Evolutionary conservation across 2,888 invertebrate species (phyloP).

Genomic region (Anaspis maculata): DNA sequence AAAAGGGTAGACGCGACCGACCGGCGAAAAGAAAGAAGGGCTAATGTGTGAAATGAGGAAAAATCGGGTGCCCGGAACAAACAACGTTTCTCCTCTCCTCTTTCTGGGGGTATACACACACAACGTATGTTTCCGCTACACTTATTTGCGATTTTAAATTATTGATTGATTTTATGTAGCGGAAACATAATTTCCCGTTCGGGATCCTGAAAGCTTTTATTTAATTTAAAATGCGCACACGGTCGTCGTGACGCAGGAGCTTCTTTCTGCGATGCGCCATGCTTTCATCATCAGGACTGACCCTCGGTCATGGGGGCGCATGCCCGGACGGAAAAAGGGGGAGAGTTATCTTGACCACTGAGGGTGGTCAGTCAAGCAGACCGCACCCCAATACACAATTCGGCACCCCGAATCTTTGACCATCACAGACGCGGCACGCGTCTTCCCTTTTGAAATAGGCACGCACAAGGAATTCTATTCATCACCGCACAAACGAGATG

Average conservation of each 20-base stretch:
- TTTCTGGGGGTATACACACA: too few relatives aligned
- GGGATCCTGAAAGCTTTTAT: constrained; percentile 12
- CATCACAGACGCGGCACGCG: constrained; percentile 21
- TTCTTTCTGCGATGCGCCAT: too few relatives aligned
- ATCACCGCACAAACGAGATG: too few relatives aligned
- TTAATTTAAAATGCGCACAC: constrained; percentile 19
- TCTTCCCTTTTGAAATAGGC: constrained; percentile 17
- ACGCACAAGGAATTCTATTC: neutral
- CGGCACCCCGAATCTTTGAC: constrained; percentile 23
- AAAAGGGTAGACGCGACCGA: constrained; percentile 8
- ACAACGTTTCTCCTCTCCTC: too few relatives aligned
- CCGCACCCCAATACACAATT: constrained; percentile 28
- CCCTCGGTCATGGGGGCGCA: constrained; percentile 18
- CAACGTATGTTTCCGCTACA: constrained; percentile 36
- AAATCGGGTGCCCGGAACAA: constrained; percentile 13
- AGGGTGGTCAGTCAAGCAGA: constrained; percentile 37
- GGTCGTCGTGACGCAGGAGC: too few relatives aligned
- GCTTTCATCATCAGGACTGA: too few relatives aligned
- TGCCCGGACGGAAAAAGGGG: constrained; percentile 17
- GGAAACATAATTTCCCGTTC: constrained; percentile 21
- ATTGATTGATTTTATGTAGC: constrained; percentile 34
- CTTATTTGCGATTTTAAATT: constrained; percentile 32
- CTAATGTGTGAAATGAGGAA: constrained; percentile 27
- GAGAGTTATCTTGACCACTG: constrained; percentile 27
- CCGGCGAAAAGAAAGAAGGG: constrained; percentile 18